Evolutionary conservation across 2,113 vertebrate species (phyloP).

Genomic region (Mustela lutreola): DNA sequence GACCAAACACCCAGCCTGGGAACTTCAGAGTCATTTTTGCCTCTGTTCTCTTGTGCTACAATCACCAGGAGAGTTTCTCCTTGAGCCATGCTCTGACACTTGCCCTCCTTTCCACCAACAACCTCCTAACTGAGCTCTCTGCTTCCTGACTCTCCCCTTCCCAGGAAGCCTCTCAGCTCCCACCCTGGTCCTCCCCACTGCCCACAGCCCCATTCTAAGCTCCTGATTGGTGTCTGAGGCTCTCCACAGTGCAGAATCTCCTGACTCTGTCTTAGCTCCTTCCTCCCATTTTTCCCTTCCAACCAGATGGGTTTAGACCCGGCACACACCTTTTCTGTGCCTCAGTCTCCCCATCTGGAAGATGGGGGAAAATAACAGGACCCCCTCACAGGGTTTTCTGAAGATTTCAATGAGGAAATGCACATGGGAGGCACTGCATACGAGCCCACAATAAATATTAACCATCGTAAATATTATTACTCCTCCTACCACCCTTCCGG

Average conservation of each 20-base stretch:
- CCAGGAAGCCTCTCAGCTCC: not conserved
- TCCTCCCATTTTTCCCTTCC: not conserved
- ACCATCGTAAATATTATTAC: not conserved
- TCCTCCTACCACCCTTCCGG: not conserved
- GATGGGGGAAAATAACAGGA: not conserved
- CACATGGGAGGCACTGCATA: not conserved
- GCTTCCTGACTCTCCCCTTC: not conserved
- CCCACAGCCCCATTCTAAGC: not conserved
- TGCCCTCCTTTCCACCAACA: not conserved
- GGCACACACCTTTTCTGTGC: not conserved
- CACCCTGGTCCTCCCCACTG: not conserved
- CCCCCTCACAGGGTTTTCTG: not conserved
- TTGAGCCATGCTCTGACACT: not conserved
- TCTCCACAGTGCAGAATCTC: not conserved
- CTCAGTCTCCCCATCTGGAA: constrained; percentile 18
- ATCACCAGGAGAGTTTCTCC: not conserved
- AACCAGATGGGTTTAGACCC: not conserved
- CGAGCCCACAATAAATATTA: not conserved
- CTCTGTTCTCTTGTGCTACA: not conserved
- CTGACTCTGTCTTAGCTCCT: not conserved
- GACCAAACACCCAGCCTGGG: not conserved
- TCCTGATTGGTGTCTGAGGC: not conserved
- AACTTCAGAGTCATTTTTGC: constrained; percentile 9
- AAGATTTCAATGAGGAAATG: not conserved
- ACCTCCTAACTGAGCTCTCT: constrained; percentile 16